Conservation (phyloP, 2,797 vertebrate species). For the Morus bassanus region DNA sequence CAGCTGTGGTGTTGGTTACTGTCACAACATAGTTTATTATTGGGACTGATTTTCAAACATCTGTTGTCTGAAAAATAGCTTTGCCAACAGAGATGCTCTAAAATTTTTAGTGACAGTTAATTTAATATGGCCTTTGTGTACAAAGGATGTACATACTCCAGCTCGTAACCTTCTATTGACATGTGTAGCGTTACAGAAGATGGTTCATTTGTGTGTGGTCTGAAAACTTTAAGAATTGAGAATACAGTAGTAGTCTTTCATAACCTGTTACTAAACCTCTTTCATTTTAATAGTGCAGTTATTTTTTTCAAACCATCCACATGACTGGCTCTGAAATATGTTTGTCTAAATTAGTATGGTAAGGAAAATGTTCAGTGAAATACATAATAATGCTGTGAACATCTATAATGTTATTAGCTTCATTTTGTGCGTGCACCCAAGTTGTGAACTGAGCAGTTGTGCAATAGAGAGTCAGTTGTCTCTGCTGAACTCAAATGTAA, state of each 20-base stretch:
- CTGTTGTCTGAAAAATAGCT: not conserved
- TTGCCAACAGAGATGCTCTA: conserved; percentile 21
- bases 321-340: not conserved
- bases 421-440: not conserved
- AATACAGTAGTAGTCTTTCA: not conserved
- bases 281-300: not conserved
- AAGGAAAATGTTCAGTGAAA: not conserved
- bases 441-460: not conserved
- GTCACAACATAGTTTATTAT: not conserved
- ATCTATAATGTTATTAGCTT: not conserved
- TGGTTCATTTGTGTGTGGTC: not conserved
- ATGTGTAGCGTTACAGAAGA: not conserved
- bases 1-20: not conserved
- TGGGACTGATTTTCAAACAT: not conserved
- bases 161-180: not conserved
- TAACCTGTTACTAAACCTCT: not conserved
- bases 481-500: not conserved
- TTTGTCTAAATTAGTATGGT: not conserved
- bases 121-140: not conserved
- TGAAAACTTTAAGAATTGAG: not conserved
- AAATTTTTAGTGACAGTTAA: not conserved
- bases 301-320: not conserved
- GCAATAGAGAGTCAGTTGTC: not conserved
- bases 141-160: not conserved
- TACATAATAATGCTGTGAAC: not conserved